Conservation (phyloP, 2,888 invertebrate species). For the Zaprionus bogoriensis region DNA sequence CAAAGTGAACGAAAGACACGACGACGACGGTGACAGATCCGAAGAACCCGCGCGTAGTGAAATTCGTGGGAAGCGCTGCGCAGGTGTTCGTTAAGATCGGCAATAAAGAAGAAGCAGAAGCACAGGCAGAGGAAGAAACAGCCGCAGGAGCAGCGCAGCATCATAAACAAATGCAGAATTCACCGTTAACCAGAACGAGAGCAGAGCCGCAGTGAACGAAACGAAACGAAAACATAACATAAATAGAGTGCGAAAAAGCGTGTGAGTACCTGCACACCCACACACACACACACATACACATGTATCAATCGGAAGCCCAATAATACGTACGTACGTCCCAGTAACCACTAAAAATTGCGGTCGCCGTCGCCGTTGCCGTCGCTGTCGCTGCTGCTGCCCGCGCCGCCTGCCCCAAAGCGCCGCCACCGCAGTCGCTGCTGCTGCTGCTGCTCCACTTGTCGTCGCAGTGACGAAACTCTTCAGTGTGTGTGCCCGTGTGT, state of each 20-base stretch:
- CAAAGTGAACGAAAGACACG: constrained; percentile 21
- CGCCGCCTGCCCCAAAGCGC: constrained; percentile 62
- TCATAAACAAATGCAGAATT: constrained; percentile 46
- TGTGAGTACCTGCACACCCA: constrained; percentile 41
- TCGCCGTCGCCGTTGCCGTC: constrained; percentile 51
- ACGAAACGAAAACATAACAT: too few species aligned
- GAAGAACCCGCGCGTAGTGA: constrained; percentile 53
- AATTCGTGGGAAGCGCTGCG: constrained; percentile 46
- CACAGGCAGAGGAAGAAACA: background rate
- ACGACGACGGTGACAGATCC: constrained; percentile 35
- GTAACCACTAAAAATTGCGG: constrained; percentile 74
- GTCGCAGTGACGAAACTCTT: constrained; percentile 74
- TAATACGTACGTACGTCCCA: constrained; percentile 60
- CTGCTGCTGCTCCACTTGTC: constrained; percentile 71
- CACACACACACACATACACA: background rate
- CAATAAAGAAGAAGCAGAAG: too few species aligned
- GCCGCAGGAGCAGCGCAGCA: background rate
- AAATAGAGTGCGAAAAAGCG: constrained; percentile 52
- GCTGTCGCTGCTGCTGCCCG: constrained; percentile 71
- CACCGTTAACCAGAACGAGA: constrained; percentile 45
- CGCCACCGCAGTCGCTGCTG: constrained; percentile 43
- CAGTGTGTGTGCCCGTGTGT: constrained; percentile 25
- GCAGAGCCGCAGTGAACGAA: constrained; percentile 40
- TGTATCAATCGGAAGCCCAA: constrained; percentile 51
- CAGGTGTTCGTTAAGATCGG: constrained; percentile 42